Conservation (phyloP, 2,113 vertebrate species). For the Nerophis lumbriciformis region DNA sequence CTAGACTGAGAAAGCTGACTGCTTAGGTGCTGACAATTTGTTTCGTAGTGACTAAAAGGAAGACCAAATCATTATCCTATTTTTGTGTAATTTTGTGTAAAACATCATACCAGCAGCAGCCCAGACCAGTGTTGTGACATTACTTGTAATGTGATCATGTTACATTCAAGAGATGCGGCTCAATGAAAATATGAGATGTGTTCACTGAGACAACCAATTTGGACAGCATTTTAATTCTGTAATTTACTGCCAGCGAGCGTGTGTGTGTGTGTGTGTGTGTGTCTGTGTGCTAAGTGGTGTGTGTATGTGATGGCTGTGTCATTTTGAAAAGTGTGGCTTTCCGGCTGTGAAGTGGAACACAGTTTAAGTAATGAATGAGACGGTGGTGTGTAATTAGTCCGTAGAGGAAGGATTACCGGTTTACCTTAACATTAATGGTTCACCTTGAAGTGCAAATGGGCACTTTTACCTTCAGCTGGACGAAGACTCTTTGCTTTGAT, state of each 20-base stretch:
- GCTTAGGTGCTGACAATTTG: background rate
- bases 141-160: constrained; percentile 17
- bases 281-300: constrained; percentile 1
- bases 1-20: no score
- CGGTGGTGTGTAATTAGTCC: constrained; percentile 61
- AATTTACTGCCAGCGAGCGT: constrained; percentile 21
- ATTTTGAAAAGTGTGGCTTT: constrained; percentile 38
- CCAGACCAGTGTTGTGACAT: background rate
- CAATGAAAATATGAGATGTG: constrained; percentile 29
- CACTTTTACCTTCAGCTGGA: constrained; percentile 42
- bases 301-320: constrained; percentile 7
- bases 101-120: background rate
- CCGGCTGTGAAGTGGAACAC: constrained; percentile 69
- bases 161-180: background rate
- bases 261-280: constrained; percentile 1
- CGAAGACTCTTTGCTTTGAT: constrained; percentile 33
- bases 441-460: constrained; percentile 65
- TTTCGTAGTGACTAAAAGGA: background rate
- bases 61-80: background rate
- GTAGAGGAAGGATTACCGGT: constrained; percentile 55
- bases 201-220: constrained; percentile 44
- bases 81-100: background rate
- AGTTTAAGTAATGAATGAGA: constrained; percentile 64
- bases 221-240: constrained; percentile 25
- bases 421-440: constrained; percentile 57